phyloP scores from a whole-genome alignment of 2,888 invertebrate genomes.

The Dicycla oo region DNA sequence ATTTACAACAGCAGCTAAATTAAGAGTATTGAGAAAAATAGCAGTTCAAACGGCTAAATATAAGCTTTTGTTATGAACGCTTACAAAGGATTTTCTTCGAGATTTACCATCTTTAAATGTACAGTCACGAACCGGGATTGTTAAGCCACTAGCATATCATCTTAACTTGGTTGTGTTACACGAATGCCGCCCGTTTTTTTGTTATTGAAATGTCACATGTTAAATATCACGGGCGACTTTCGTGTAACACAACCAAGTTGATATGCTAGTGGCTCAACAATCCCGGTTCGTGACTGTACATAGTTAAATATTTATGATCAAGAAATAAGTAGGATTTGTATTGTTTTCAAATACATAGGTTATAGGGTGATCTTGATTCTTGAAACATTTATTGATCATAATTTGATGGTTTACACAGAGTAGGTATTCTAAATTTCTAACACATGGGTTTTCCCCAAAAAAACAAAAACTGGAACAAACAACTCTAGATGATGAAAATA shows the following conservation, averaged over 20 bases:
- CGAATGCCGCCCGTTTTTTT: too few species aligned
- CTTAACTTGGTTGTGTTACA: too few species aligned
- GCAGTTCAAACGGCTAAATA: constrained; percentile 17
- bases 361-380: too few species aligned
- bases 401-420: neutral
- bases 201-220: too few species aligned
- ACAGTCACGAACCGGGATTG: too few species aligned
- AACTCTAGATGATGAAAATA: constrained; percentile 3
- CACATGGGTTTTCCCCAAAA: neutral
- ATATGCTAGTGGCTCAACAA: too few species aligned
- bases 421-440: neutral
- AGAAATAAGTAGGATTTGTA: constrained; percentile 4
- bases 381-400: constrained; percentile 11
- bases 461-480: neutral
- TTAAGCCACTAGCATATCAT: too few species aligned
- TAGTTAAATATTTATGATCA: constrained; percentile 5
- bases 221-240: too few species aligned
- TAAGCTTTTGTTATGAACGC: constrained; percentile 4
- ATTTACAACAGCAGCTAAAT: constrained; percentile 8
- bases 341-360: too few species aligned
- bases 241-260: too few species aligned
- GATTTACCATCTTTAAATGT: neutral
- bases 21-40: constrained; percentile 10
- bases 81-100: constrained; percentile 8
- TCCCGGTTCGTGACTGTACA: too few species aligned